A percentile compares a stretch with the other conserved stretches of the same genome.
Evolutionary conservation across 2,113 vertebrate genomes (phyloP).

Genomic region (Myxocyprinus asiaticus): DNA sequence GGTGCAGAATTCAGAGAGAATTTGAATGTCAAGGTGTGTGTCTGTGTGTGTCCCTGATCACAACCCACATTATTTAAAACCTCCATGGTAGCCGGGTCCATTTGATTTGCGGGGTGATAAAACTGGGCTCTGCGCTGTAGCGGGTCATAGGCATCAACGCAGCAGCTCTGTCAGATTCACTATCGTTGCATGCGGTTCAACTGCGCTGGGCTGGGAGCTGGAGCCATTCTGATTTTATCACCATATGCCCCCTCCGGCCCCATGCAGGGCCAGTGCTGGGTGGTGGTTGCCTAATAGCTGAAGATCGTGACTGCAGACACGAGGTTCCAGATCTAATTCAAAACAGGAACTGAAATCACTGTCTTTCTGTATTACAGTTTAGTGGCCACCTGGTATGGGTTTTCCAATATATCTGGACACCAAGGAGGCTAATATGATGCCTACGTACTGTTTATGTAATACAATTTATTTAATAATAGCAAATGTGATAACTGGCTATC

Average conservation of each 20-base stretch:
- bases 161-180: not conserved
- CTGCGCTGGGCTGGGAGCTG: not conserved
- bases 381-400: not conserved
- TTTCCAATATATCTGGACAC: too few relatives aligned
- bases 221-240: slow-evolving; percentile 20
- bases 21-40: slow-evolving; percentile 30
- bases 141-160: slow-evolving; percentile 19
- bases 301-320: not conserved
- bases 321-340: not conserved
- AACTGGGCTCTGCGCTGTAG: not conserved
- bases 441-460: too few relatives aligned
- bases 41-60: slow-evolving; percentile 11
- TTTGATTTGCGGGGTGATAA: slow-evolving; percentile 37
- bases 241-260: slow-evolving; percentile 3
- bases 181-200: not conserved
- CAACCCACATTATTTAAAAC: not conserved
- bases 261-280: not conserved
- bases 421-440: too few relatives aligned
- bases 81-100: slow-evolving; percentile 1
- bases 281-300: slow-evolving; percentile 24
- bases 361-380: not conserved
- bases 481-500: too few relatives aligned
- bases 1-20: slow-evolving; percentile 23
- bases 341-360: not conserved
- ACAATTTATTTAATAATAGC: too few relatives aligned